Base-by-base conservation (phyloP, 2,888 invertebrate genomes). In the Lacanobia oleracea region DNA sequence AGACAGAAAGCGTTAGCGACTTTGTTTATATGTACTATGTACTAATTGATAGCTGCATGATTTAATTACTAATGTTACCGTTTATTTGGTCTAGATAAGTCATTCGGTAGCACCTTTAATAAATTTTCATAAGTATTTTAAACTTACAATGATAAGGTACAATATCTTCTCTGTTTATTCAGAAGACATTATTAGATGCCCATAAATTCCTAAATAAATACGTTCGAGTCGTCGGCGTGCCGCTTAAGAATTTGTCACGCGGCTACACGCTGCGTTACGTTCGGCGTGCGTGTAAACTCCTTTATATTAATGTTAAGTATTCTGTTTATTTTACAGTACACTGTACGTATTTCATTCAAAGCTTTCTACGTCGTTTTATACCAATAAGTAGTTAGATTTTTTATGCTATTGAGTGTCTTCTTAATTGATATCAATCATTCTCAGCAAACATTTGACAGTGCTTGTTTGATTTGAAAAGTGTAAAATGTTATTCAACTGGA, bases 201-300 rank as follows among this genome's bases (percentile, higher is more conserved):
- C 88, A 85, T 89, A 91, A 91, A 92, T 89, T 88, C 86, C 81
- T 75, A 72, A 81, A 82, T 87, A 85, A 88, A 86, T 79, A 83
- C 72, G 75, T 51, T 33, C 71, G 72, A 78, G 76, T 69, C 53
- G 23, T 67, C 56, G n/a, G 45, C 60, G 56, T 77, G 82, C 77
- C 77, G 81, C 88, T 92, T 89, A 90, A 85, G 82, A 84, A 91
- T 92, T 92, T 83, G 91, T 88, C 83, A 90, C 88, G 88, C 89
- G 80, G 77, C 86, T 86, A 82, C 89, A 91, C 84, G 89, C 87
- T 88, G 88, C 70, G 86, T 87, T 88, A 85, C 75, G 72, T 75
- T 43, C 33, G 18, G 16, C 33, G 33, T 43, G 78, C 85, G 81
- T 86, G 74, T 85, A 83, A 81, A 72, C 77, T 78, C 67, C 76